phyloP scores from a whole-genome alignment of 1,140 invertebrate species.

The Argopecten irradians region DNA sequence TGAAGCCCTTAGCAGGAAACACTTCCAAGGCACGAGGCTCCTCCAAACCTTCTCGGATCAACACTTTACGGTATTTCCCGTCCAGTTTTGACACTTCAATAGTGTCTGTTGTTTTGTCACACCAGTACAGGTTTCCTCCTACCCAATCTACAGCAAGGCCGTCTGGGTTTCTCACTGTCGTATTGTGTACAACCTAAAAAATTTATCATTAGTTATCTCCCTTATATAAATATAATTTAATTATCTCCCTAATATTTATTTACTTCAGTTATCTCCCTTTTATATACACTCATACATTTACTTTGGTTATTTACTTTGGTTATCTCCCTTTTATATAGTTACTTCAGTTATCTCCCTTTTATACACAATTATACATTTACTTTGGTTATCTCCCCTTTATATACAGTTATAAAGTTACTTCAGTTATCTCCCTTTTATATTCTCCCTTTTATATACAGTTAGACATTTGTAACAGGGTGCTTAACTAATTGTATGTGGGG shows the following conservation, averaged over 20 bases:
- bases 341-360: too few relatives aligned
- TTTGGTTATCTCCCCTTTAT: too few relatives aligned
- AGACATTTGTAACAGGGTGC: too few relatives aligned
- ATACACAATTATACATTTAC: too few relatives aligned
- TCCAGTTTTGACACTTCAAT: conserved; percentile 94
- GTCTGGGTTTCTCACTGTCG: conserved; percentile 82
- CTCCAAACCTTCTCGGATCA: conserved; percentile 94
- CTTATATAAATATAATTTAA: neutral
- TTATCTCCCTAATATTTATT: too few relatives aligned
- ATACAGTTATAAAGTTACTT: too few relatives aligned
- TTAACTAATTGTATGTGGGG: too few relatives aligned
- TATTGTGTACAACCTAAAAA: conserved; percentile 64
- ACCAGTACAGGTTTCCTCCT: conserved; percentile 95
- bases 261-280: too few relatives aligned
- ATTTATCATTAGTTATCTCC: neutral
- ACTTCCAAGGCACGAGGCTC: conserved; percentile 93
- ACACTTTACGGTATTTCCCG: conserved; percentile 88
- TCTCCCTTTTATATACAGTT: too few relatives aligned
- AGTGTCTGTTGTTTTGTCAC: conserved; percentile 95
- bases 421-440: too few relatives aligned
- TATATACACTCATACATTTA: too few relatives aligned
- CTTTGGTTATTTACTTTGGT: too few relatives aligned
- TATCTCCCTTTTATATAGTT: neutral
- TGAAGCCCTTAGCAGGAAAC: conserved; percentile 85
- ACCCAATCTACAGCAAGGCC: conserved; percentile 98